Base-by-base conservation (phyloP, 2,888 invertebrate genomes). In the Epinotia nisella region DNA sequence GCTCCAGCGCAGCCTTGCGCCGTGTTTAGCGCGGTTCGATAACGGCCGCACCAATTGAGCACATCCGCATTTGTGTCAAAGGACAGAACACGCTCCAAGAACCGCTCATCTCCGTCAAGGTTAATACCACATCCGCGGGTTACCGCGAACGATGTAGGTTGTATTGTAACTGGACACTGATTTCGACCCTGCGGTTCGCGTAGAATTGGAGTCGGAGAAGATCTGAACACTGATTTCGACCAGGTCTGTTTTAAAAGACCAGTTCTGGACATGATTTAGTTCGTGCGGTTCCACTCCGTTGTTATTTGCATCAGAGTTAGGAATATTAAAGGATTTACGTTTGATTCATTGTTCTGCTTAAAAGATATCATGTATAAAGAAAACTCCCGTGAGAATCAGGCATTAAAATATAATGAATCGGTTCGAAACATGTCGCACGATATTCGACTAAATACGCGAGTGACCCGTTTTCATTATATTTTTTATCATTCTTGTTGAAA, bases 1-100 rank as follows among this genome's bases (percentile, higher is more conserved):
- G 76, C 72, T 69, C 75, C 75, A 72, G 75, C 77, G 85, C 85
- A 89, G 89, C 90, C 90, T 91, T 89, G 90, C 86, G 81, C 83
- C 85, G 85, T 91, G 92, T 92, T 93, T 91, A 91, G 86, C 91
- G 92, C 91, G 85, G 87, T 91, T 92, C 90, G 89, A 91, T 92
- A 89, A 87, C 90, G 85, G 87, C 85, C 85, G 85, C 84, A 83
- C 80, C 92, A 93, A 93, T 93, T 93, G 93, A 87, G 78, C 85
- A 88, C 92, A 93, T 93, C 93, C 93, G 93, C 92, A 92, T 92
- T 93, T 92, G 87, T 87, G 85, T 86, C 87, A 91, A 89, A 92
- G 90, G 92, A 91, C 92, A 86, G 89, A 91, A 88, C 88, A 88
- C 89, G 90, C 86, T 89, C 81, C 83, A 91, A 92, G 91, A 91